Evolutionary conservation across 2,113 vertebrate genomes (phyloP).

Genomic region (Hyperopisus bebe): DNA sequence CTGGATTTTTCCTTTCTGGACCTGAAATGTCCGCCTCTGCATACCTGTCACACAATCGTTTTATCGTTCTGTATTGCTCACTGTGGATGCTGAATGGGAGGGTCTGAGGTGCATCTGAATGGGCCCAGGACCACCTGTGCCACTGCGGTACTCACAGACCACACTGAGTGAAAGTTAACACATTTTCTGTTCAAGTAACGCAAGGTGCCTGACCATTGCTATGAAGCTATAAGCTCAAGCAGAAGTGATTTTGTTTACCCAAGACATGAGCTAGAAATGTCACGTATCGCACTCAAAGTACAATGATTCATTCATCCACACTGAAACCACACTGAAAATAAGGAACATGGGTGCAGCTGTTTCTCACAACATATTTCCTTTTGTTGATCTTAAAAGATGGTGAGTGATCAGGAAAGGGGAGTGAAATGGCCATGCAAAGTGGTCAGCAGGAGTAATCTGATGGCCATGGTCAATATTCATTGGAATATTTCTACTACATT

Average conservation of each 20-base stretch:
- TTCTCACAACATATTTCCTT: background rate
- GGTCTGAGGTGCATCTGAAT: background rate
- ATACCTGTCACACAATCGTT: background rate
- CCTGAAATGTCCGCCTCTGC: too few relatives aligned
- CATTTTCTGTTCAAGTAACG: background rate
- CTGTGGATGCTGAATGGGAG: background rate
- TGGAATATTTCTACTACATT: background rate
- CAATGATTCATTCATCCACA: background rate
- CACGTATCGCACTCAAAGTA: background rate
- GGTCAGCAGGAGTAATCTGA: background rate
- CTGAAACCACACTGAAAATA: background rate
- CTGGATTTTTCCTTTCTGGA: too few relatives aligned
- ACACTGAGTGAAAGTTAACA: background rate
- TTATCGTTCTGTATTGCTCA: background rate
- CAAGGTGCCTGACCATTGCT: background rate
- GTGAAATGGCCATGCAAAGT: background rate
- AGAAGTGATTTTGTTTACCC: background rate
- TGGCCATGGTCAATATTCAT: background rate
- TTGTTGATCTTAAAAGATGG: background rate
- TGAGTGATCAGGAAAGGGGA: background rate
- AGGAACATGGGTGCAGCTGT: background rate
- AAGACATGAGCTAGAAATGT: background rate
- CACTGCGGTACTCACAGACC: background rate
- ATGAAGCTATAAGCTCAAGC: background rate
- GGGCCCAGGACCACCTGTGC: background rate